A percentile compares a stretch with the other conserved stretches of the same genome.
Evolutionary conservation across 1,140 invertebrate genomes (phyloP).

Genomic region (Drosophila sulfurigaster): DNA sequence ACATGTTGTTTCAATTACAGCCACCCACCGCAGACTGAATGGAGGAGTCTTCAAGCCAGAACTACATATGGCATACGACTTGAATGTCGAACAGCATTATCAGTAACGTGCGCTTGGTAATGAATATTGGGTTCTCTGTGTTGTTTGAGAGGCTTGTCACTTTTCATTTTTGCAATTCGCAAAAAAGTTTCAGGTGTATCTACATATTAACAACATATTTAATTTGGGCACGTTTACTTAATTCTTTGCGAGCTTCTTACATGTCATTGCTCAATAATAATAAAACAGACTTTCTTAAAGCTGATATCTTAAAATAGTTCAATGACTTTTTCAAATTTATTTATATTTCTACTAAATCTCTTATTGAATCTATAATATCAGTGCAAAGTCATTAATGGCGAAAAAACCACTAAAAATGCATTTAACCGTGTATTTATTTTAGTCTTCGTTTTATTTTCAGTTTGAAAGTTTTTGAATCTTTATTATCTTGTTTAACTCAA

Average conservation of each 20-base stretch:
- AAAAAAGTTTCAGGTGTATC: not conserved
- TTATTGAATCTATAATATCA: too few species aligned
- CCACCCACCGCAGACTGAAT: conserved; percentile 7
- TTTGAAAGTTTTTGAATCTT: too few species aligned
- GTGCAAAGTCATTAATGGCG: too few species aligned
- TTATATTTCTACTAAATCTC: too few species aligned
- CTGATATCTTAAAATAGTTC: not conserved
- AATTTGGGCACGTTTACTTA: not conserved
- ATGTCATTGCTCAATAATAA: not conserved
- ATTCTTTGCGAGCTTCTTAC: not conserved
- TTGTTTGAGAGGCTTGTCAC: not conserved
- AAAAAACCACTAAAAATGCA: too few species aligned
- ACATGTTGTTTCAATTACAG: conserved; percentile 15
- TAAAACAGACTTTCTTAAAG: not conserved
- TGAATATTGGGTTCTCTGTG: not conserved
- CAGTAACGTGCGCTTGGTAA: not conserved
- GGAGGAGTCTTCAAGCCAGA: not conserved
- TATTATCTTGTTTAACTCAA: too few species aligned
- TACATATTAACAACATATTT: not conserved
- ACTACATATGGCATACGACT: not conserved
- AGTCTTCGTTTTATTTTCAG: too few species aligned
- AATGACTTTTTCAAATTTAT: too few species aligned
- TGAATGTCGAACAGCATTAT: not conserved
- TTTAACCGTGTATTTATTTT: too few species aligned
- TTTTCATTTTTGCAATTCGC: not conserved